Base-by-base conservation (phyloP, 2,888 invertebrate species). In the Diaprepes abbreviatus region DNA sequence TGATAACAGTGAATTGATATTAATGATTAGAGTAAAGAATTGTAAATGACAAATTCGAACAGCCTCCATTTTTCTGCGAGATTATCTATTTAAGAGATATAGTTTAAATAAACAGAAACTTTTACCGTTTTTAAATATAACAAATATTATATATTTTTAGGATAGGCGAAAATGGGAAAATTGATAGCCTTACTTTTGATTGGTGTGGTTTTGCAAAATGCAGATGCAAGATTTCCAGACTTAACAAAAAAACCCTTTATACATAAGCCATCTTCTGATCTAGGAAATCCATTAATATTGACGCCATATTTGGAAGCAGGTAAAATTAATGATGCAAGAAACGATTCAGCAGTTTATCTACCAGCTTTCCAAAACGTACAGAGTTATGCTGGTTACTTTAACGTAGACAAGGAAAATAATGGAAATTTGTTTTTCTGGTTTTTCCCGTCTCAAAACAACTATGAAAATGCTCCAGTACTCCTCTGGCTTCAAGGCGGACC, bases 381-480 rank as follows among this genome's bases (percentile, higher is more conserved):
- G 74, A 92, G 92, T 77, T 92, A 91, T 78, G 87, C 92, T n/a
- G 92, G 93, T 12, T 95, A 89, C 79, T 86, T 95, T 65, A 95
- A 94, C 0, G 94, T 95, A 0, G 90, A 95, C 80, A 88, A 90
- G 73, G 83, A 86, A 0, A 90, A 86, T 78, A 88, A 92, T 73
- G 92, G 93, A 0, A 94, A 94, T 79, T 87, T 93, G 83, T 95
- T 94, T 84, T 93, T 95, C 83, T 95, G 95, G 95, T 95, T 92
- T 79, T 94, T 95, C 80, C 94, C 93, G 0, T 90, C 93, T 0
- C 80, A 86, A 77, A 84, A 85, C 0, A 62, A 76, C 48, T 67
- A 66, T 33, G 85, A 85, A 68, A 81, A 85, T 40, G 91, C 92
- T 0, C 93, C 92, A 0, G 90, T 94, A 0, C 83, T 93, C 0